Evolutionary conservation across 1,140 invertebrate species (phyloP).

Genomic region (Sminthurinus signatus): DNA sequence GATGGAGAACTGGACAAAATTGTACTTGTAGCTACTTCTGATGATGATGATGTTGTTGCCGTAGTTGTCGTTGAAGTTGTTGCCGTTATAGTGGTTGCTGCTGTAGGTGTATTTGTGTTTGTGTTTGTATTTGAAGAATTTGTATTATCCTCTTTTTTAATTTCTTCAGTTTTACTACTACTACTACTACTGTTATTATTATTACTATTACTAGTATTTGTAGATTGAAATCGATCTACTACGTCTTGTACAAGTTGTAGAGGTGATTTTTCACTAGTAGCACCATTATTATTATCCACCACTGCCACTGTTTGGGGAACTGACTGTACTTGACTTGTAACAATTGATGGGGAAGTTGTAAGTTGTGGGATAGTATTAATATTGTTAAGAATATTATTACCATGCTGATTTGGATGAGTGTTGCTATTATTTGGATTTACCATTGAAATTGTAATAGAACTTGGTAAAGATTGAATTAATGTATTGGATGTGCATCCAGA

Average conservation of each 20-base stretch:
- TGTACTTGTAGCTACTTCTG: too few species aligned
- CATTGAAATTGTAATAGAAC: slow-evolving; percentile 35
- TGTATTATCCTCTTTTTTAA: neutral
- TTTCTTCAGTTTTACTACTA: too few species aligned
- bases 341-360: too few species aligned
- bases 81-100: slow-evolving; percentile 5
- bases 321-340: neutral
- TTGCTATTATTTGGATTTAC: neutral
- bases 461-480: slow-evolving; percentile 25
- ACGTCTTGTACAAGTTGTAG: slow-evolving; percentile 40
- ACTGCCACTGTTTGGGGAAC: neutral
- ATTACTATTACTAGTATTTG: neutral
- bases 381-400: too few species aligned
- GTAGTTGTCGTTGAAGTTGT: slow-evolving; percentile 1
- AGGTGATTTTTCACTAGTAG: slow-evolving; percentile 34
- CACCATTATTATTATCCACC: neutral
- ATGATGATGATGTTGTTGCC: too few species aligned
- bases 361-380: too few species aligned
- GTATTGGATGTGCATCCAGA: slow-evolving; percentile 12
- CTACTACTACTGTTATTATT: too few species aligned
- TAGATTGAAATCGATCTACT: slow-evolving; percentile 32
- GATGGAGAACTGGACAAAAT: too few species aligned
- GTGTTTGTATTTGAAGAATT: slow-evolving; percentile 7
- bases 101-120: slow-evolving; percentile 6
- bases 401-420: too few species aligned